phyloP scores from a whole-genome alignment of 2,113 vertebrate genomes.

The Zootoca vivipara region DNA sequence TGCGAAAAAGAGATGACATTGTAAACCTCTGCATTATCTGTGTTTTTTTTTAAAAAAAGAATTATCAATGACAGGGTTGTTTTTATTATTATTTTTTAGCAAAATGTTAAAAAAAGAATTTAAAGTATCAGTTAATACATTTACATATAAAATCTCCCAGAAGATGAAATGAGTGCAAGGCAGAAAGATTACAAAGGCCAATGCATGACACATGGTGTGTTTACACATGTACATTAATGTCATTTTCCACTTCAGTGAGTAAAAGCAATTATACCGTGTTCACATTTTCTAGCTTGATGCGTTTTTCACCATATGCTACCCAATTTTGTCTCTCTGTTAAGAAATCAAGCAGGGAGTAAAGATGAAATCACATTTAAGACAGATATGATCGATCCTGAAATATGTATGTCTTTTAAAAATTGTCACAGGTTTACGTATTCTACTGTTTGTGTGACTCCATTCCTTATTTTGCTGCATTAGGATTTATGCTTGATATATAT shows the following conservation, averaged over 20 bases:
- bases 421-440: neutral
- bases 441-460: neutral
- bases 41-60: neutral
- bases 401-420: neutral
- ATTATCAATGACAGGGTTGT: neutral
- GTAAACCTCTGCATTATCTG: neutral
- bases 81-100: neutral
- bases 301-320: conserved; percentile 6
- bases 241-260: conserved; percentile 12
- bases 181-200: conserved; percentile 7
- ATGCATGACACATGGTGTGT: neutral
- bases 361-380: neutral
- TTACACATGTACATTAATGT: conserved; percentile 4
- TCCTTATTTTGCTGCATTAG: neutral
- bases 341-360: neutral
- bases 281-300: conserved; percentile 18
- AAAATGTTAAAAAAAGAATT: neutral
- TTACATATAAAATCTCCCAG: neutral
- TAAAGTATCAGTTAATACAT: neutral
- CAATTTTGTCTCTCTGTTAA: neutral
- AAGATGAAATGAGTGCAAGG: conserved; percentile 2
- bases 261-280: conserved; percentile 11
- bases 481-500: neutral
- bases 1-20: neutral
- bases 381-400: neutral